These are phyloP conservation scores for Rhinichthys klamathensis DNA, from an alignment of 2,113 vertebrate genomes.

Conservation along the genomic window DNA sequence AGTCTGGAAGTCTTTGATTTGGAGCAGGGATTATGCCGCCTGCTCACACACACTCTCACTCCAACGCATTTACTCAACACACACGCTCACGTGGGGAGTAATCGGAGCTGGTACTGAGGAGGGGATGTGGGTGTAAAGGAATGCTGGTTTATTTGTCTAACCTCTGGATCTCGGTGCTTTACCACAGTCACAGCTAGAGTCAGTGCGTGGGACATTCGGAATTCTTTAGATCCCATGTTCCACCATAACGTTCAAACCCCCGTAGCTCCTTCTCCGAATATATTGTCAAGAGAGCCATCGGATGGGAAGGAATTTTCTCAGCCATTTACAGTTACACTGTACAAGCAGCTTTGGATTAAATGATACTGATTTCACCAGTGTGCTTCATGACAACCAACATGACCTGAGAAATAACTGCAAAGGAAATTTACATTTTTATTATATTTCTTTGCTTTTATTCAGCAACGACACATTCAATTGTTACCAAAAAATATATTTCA, in stretches of 20 bases:
- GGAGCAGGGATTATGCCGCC: conserved; percentile 60
- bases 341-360: not conserved
- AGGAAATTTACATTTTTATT: not conserved
- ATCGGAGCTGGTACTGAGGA: conserved; percentile 50
- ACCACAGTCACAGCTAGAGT: conserved; percentile 46
- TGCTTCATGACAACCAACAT: not conserved
- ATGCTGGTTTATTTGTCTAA: conserved; percentile 74
- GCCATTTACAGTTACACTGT: not conserved
- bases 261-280: conserved; percentile 13
- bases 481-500: not conserved
- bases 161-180: conserved; percentile 56
- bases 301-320: conserved; percentile 35
- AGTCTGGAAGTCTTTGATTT: conserved; percentile 76
- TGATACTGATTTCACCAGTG: not conserved
- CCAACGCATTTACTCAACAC: conserved; percentile 12
- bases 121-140: conserved; percentile 70
- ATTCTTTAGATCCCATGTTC: conserved; percentile 58
- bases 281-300: conserved; percentile 41
- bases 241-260: conserved; percentile 46
- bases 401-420: not conserved
- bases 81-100: conserved; percentile 41
- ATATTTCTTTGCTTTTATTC: not conserved
- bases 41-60: conserved; percentile 23
- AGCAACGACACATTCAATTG: not conserved
- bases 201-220: conserved; percentile 56